Base-by-base conservation (phyloP, 2,888 invertebrate species). In the Leptopilina drosophilae region DNA sequence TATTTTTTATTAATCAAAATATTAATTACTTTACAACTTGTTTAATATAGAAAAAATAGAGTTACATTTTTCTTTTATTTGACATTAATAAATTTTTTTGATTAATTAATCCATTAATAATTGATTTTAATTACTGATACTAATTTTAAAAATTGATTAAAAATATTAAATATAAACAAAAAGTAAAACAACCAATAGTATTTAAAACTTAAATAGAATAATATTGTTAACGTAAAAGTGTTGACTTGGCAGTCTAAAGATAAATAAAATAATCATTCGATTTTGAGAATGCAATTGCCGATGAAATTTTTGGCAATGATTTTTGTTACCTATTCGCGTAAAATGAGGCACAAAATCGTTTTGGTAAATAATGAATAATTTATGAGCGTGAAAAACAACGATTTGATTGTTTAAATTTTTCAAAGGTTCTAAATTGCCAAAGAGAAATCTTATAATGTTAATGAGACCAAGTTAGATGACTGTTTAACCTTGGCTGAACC, bases 221-320 rank as follows among this genome's bases (percentile, higher is more conserved):
- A 49, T 42, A 87, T 84, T 85, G 89, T 88, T 62, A 90, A 90
- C 88, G 56, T 83, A 86, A 89, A 89, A 89, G 87, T 88, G 87
- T 49, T 91, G 90, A 91, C 87, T 88, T 86, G 87, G 80, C 85
- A 82, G 78, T 85, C 89, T 87, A 87, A 89, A 88, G 90, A 91
- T 91, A 91, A 87, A 85, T 76, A 77, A 78, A 78, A 77, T 75
- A 77, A 77, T 78, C 80, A 81, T 33, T 20, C 20, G 75, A 69
- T 64, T 64, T 76, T 59, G 62, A 76, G 65, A 62, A 59, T 77
- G 65, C 75, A 53, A 49, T 62, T 78, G 46, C 26, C 46, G 65
- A 56, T 49, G 56, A 77, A 8, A 56, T 73, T 33, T 33, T 73
- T 73, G 33, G n/a, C 73, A 73, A 33, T 33, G 64, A 73, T n/a